Percentiles rank a stretch among this genome's conserved stretches.
Evolutionary conservation across 2,888 invertebrate species (phyloP).

Genomic region (Pseudeuparius sepicola): DNA sequence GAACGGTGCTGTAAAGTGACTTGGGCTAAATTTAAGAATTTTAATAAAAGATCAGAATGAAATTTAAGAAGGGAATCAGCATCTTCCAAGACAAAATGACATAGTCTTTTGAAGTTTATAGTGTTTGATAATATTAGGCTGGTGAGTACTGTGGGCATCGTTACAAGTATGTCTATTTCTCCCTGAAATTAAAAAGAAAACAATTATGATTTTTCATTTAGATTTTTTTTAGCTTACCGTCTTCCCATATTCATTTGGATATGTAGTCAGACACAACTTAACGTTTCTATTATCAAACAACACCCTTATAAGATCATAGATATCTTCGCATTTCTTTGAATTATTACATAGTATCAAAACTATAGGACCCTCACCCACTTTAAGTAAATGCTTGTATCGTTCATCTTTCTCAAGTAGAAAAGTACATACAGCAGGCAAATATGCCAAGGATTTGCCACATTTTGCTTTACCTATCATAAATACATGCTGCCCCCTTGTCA

Average conservation of each 20-base stretch:
- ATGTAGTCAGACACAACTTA: slow-evolving; percentile 41
- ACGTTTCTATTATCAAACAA: slow-evolving; percentile 37
- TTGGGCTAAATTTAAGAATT: slow-evolving; percentile 38
- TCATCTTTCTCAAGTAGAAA: slow-evolving; percentile 44
- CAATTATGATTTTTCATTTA: too few species aligned
- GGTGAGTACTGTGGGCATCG: slow-evolving; percentile 52
- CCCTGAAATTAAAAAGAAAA: too few species aligned
- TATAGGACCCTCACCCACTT: slow-evolving; percentile 48
- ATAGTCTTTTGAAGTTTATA: slow-evolving; percentile 51
- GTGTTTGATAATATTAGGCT: slow-evolving; percentile 41
- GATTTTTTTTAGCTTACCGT: too few species aligned
- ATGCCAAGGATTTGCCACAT: too few species aligned
- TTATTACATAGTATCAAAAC: slow-evolving; percentile 58
- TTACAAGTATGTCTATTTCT: slow-evolving; percentile 54
- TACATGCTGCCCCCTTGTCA: slow-evolving; percentile 54
- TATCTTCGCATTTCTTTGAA: slow-evolving; percentile 44
- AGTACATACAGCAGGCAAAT: too few species aligned
- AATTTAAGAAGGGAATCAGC: slow-evolving; percentile 52
- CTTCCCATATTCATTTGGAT: slow-evolving; percentile 32
- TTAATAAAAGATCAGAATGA: slow-evolving; percentile 42
- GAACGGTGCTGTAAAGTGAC: too few species aligned
- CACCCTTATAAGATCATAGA: slow-evolving; percentile 39
- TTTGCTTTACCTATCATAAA: too few species aligned
- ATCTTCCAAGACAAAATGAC: slow-evolving; percentile 61
- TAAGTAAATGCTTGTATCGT: slow-evolving; percentile 29